Conservation (phyloP, 2,797 vertebrate genomes). For the Sphaeramia orbicularis region DNA sequence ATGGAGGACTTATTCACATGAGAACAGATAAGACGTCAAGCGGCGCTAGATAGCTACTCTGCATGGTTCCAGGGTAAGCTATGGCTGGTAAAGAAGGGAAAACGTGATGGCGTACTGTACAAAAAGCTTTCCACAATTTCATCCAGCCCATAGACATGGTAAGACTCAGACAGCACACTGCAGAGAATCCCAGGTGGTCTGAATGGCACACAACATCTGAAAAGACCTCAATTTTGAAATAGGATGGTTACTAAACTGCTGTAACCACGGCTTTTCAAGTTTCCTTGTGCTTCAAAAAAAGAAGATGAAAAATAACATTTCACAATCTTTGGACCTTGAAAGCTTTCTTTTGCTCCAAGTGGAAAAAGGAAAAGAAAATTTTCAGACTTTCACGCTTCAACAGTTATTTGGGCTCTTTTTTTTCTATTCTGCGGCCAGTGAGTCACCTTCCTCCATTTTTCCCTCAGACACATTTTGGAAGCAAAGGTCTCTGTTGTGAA, state of each 20-base stretch:
- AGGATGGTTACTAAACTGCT: slow-evolving; percentile 82
- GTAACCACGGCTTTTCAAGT: slow-evolving; percentile 78
- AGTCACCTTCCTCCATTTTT: slow-evolving; percentile 69
- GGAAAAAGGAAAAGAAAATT: slow-evolving; percentile 72
- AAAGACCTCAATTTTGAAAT: slow-evolving; percentile 80
- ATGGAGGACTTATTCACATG: slow-evolving; percentile 38
- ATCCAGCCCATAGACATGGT: slow-evolving; percentile 34
- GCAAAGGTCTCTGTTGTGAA: slow-evolving; percentile 62
- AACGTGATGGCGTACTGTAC: slow-evolving; percentile 46
- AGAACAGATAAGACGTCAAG: slow-evolving; percentile 55
- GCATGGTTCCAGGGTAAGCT: slow-evolving; percentile 52
- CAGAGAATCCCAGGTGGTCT: slow-evolving; percentile 72
- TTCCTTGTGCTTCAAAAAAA: slow-evolving; percentile 71
- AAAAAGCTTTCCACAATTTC: slow-evolving; percentile 61
- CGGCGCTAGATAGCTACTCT: slow-evolving; percentile 47
- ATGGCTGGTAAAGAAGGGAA: slow-evolving; percentile 53
- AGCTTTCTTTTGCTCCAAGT: slow-evolving; percentile 70
- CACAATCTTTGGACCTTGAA: slow-evolving; percentile 82
- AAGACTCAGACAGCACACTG: slow-evolving; percentile 40
- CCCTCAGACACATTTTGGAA: slow-evolving; percentile 58
- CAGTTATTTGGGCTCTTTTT: slow-evolving; percentile 68
- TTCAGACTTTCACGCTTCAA: slow-evolving; percentile 79
- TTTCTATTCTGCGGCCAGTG: slow-evolving; percentile 53
- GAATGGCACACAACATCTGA: slow-evolving; percentile 72
- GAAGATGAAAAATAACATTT: slow-evolving; percentile 80